Base-by-base conservation (phyloP, 2,797 vertebrate genomes). In the Myotis myotis region DNA sequence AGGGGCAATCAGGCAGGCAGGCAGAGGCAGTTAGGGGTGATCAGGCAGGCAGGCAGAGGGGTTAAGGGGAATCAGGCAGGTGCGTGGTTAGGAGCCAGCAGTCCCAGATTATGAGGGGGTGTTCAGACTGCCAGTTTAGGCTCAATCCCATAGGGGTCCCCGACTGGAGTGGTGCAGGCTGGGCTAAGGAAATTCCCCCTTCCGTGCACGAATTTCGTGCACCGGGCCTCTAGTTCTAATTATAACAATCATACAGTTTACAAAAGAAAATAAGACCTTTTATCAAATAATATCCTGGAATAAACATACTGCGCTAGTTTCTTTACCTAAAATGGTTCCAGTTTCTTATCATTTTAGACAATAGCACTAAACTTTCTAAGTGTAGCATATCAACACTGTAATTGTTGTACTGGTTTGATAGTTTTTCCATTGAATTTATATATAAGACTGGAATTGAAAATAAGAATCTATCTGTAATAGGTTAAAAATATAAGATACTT, bases 301-400 rank as follows among this genome's bases (percentile, higher is more conserved):
- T 25, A 74, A 74, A 94, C 44, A 44, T 62, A 49, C 15, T 44
- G 30, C 78, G 33, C 9, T 41, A 82, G 30, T 41, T 49, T 51
- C 41, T 79, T 80, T 36, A 87, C 28, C 25, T 62, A 75, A 79
- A 83, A 85, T 53, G 8, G 30, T 13, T 92, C 20, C 68, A 64
- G 23, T 55, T 87, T 81, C 17, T 86, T 51, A 38, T 74, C 4
- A 57, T 55, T 85, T 87, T 79, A 82, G 57, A 87, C 25, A 89
- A 70, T 19, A 88, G 72, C 51, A 57, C 8, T 91, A 94, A 68
- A 47, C 30, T 88, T 94, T 84, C 11, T 88, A 85, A 78, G 30
- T 22, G 5, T 30, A 89, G 20, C 25, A 47, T 89, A 76, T 91
- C 79, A 68, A 86, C 6, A 74, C 78, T 85, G 53, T 89, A 82